Conservation (phyloP, 2,113 vertebrate species). For the Lampris megalopsis region DNA sequence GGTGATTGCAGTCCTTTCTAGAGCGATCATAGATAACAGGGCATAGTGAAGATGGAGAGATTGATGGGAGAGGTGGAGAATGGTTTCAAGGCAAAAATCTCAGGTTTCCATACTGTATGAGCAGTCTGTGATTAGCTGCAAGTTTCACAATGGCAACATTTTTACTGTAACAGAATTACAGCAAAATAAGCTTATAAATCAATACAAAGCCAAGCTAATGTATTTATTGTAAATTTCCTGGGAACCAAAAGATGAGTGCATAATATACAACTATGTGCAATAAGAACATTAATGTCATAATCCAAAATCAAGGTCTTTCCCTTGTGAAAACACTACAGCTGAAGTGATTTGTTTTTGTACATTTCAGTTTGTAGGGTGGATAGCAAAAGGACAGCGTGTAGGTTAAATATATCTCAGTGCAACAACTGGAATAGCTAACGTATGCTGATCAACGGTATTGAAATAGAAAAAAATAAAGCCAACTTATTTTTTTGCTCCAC, state of each 20-base stretch:
- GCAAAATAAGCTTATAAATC: not conserved
- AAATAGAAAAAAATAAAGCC: too few species aligned
- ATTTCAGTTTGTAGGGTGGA: too few species aligned
- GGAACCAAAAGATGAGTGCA: slow-evolving; percentile 34
- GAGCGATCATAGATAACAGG: slow-evolving; percentile 34
- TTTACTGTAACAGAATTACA: slow-evolving; percentile 23
- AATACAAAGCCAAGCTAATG: slow-evolving; percentile 17
- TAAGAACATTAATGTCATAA: slow-evolving; percentile 34
- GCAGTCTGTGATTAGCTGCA: slow-evolving; percentile 37
- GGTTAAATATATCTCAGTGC: too few species aligned
- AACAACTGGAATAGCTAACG: too few species aligned
- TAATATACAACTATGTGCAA: slow-evolving; percentile 38
- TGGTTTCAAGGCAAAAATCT: slow-evolving; percentile 26
- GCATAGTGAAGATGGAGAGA: slow-evolving; percentile 28
- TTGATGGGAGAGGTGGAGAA: slow-evolving; percentile 10
- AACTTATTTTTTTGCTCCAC: too few species aligned
- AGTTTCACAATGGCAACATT: slow-evolving; percentile 22
- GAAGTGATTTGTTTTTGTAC: too few species aligned
- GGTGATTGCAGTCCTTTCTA: slow-evolving; percentile 45
- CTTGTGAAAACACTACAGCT: not conserved
- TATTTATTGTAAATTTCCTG: slow-evolving; percentile 34
- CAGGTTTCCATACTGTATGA: slow-evolving; percentile 33
- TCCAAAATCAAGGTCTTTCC: not conserved
- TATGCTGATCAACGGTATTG: too few species aligned
- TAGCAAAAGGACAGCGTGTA: too few species aligned